phyloP scores from a whole-genome alignment of 92 coral and sea anemone genomes.

The Zoanthus sociatus region DNA sequence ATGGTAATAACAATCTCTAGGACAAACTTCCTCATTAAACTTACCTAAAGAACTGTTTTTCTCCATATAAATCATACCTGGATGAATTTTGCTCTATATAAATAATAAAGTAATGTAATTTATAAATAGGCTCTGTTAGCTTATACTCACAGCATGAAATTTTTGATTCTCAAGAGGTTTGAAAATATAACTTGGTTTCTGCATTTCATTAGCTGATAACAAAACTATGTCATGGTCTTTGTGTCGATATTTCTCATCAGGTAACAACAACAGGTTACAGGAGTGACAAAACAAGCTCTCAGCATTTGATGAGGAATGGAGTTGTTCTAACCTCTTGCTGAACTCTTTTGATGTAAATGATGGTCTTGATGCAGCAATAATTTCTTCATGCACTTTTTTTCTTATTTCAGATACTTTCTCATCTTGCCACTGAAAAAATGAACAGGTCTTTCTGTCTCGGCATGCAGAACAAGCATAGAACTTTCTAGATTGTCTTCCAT shows the following conservation, averaged over 20 bases:
- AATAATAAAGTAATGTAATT: too few relatives aligned
- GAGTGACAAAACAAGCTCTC: slow-evolving; percentile 80
- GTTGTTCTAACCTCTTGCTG: slow-evolving; percentile 50
- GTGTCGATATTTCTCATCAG: slow-evolving; percentile 59
- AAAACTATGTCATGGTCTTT: slow-evolving; percentile 58
- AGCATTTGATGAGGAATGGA: slow-evolving; percentile 38
- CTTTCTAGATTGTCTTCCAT: slow-evolving; percentile 70
- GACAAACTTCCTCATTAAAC: too few relatives aligned
- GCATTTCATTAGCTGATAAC: slow-evolving; percentile 56
- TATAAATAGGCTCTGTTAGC: too few relatives aligned
- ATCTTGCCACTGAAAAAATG: slow-evolving; percentile 96
- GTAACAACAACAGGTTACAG: slow-evolving; percentile 72
- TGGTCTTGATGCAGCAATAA: slow-evolving; percentile 71
- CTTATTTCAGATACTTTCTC: slow-evolving; percentile 83
- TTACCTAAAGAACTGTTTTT: too few relatives aligned
- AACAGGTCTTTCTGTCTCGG: slow-evolving; percentile 89
- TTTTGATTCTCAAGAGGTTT: slow-evolving; percentile 91
- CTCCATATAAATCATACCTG: too few relatives aligned
- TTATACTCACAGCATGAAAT: slow-evolving; percentile 85
- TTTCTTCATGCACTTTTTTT: slow-evolving; percentile 75
- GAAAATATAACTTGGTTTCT: slow-evolving; percentile 80
- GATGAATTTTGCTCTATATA: too few relatives aligned
- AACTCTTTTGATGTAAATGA: slow-evolving; percentile 44
- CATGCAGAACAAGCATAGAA: slow-evolving; percentile 97
- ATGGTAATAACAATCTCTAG: too few relatives aligned